Base-by-base conservation (phyloP, 2,113 vertebrate genomes). In the Charadrius vociferus region DNA sequence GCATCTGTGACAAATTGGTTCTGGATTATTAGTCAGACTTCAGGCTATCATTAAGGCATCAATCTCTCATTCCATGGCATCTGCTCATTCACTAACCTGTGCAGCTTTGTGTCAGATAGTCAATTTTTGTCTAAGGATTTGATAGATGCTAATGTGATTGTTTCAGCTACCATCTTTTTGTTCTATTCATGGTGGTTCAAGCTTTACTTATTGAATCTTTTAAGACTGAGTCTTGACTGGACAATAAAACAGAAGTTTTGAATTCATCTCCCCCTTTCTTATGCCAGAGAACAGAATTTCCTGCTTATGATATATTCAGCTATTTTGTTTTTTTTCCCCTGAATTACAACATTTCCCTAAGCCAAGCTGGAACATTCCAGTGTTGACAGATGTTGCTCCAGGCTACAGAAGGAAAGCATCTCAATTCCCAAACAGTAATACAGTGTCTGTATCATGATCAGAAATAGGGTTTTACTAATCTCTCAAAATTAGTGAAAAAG, bases 21-120 rank as follows among this genome's bases (percentile, higher is more conserved):
- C 93, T 84, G 94, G 95, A 88, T 88, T 97, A 97, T 97, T 96
- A 96, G 92, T 45, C 92, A 97, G 93, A 95, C 79, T 88, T 81
- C 47, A 65, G 90, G 95, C 92, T 55, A 71, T 67, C 5, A 3
- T 23, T 70, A 86, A 88, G 36, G 72, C 94, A 97, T 95, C 97
- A 88, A 94, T 97, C 96, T 93, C 81, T 92, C 88, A 90, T 81
- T 73, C 88, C 3, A 3, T 88, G 88, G 88, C 97, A 93, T 47
- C 94, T 96, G 92, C 90, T 95, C 88, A 58, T 84, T 97, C 92
- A 90, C 94, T 84, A 94, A 92, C 95, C 88, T 71, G 63, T 59
- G 92, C 73, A 88, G 72, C 81, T 93, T 62, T 41, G 58, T 95
- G 95, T 94, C 94, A 95, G 59, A 97, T 92, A 95, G 90, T 88